Percentiles rank a stretch among this genome's conserved stretches.
Conservation (phyloP, 2,888 invertebrate genomes). For the Synergus laeviventris region DNA sequence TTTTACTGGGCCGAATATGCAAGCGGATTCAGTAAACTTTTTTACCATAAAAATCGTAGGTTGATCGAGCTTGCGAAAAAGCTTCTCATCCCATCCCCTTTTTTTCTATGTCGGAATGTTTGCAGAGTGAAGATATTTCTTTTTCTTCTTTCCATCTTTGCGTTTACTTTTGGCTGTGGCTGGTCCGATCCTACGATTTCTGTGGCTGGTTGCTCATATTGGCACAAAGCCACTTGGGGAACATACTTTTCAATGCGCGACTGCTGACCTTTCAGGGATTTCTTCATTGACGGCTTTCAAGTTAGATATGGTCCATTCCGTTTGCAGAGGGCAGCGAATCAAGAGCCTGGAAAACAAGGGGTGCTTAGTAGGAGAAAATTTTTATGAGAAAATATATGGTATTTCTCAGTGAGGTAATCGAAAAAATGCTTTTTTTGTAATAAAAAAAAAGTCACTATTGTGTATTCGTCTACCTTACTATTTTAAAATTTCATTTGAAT, state of each 20-base stretch:
- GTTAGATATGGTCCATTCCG: constrained; percentile 17
- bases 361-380: constrained; percentile 32
- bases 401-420: background rate
- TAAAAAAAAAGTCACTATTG: too few relatives aligned
- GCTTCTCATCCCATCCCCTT: background rate
- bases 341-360: constrained; percentile 29
- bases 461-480: too few relatives aligned
- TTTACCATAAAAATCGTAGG: constrained; percentile 35
- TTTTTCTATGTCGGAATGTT: constrained; percentile 18
- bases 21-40: constrained; percentile 38
- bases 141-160: constrained; percentile 19
- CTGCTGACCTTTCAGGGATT: constrained; percentile 54
- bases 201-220: constrained; percentile 30
- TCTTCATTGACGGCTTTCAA: constrained; percentile 29
- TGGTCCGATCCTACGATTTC: constrained; percentile 36
- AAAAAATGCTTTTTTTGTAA: too few relatives aligned
- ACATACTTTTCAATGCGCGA: constrained; percentile 40
- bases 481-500: too few relatives aligned
- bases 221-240: constrained; percentile 39
- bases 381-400: constrained; percentile 10
- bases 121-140: constrained; percentile 22
- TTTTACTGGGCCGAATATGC: constrained; percentile 21
- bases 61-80: constrained; percentile 36
- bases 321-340: constrained; percentile 12
- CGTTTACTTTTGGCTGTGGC: constrained; percentile 24